phyloP scores from a whole-genome alignment of 2,797 vertebrate species.

The Melanotaenia maccullochi region DNA sequence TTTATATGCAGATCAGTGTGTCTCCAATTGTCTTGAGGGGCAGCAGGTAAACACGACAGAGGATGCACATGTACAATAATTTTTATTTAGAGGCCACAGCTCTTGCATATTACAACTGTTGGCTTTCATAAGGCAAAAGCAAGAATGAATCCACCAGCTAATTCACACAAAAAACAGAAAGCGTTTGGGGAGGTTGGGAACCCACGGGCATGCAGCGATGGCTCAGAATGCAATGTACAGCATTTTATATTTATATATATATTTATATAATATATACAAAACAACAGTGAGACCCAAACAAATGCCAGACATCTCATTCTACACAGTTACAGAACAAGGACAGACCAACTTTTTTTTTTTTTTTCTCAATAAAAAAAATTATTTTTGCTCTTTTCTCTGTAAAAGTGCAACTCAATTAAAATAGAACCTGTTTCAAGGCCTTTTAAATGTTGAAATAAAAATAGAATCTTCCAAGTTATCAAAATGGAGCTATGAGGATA shows the following conservation, averaged over 20 bases:
- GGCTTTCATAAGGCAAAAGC: conserved; percentile 99
- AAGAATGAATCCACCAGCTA: conserved; percentile 97
- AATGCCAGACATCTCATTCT: conserved; percentile 94
- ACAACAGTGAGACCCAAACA: conserved; percentile 93
- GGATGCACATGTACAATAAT: conserved; percentile 92
- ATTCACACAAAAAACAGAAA: conserved; percentile 93
- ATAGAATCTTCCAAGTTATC: conserved; percentile 85
- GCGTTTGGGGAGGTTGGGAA: conserved; percentile 86
- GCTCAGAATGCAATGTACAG: conserved; percentile 99
- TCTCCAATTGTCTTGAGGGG: conserved; percentile 1
- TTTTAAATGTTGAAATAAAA: conserved; percentile 84
- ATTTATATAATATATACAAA: conserved; percentile 93
- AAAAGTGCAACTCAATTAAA: conserved; percentile 88
- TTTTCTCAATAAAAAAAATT: conserved; percentile 76
- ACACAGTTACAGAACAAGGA: conserved; percentile 93
- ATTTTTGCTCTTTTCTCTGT: conserved; percentile 79
- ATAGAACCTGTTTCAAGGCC: conserved; percentile 82
- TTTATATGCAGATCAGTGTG: not conserved
- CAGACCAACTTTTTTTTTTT: conserved; percentile 87
- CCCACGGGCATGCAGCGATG: conserved; percentile 93
- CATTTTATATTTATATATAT: conserved; percentile 87
- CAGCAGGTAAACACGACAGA: conserved; percentile 58
- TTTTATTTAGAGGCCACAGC: conserved; percentile 99
- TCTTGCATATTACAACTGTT: conserved; percentile 99
- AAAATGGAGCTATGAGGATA: conserved; percentile 88